phyloP scores from a whole-genome alignment of 2,888 invertebrate species.

The Tenthredo livida region DNA sequence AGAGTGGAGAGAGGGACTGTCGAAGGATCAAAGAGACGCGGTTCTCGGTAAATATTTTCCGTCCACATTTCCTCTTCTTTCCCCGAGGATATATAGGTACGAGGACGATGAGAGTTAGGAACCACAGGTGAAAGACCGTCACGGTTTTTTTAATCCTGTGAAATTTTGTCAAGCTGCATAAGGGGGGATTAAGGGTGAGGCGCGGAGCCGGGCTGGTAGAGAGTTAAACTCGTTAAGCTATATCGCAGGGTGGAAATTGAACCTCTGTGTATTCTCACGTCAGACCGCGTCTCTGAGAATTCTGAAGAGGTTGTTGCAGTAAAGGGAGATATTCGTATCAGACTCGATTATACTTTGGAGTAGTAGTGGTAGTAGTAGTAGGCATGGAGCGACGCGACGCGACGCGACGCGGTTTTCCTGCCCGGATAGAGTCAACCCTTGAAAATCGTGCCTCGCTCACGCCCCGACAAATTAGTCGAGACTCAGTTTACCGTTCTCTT shows the following conservation, averaged over 20 bases:
- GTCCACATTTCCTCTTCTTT: conserved; percentile 3
- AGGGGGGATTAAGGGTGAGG: conserved; percentile 24
- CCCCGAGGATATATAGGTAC: background rate
- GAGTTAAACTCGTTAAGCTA: conserved; percentile 46
- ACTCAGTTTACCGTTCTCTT: conserved; percentile 1
- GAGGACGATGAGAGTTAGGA: background rate
- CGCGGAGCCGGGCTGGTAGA: background rate
- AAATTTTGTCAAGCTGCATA: background rate
- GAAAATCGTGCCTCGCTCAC: conserved; percentile 54
- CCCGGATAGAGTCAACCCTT: background rate
- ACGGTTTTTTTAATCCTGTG: background rate
- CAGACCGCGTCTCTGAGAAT: background rate
- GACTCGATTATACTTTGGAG: conserved; percentile 35
- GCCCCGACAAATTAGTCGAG: background rate
- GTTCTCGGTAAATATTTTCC: background rate
- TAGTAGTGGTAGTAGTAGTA: background rate
- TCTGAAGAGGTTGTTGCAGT: background rate
- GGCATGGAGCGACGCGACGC: background rate
- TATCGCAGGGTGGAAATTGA: conserved; percentile 25
- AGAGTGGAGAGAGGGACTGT: background rate
- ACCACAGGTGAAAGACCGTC: background rate
- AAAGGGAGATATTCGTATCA: background rate
- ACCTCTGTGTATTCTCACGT: conserved; percentile 3
- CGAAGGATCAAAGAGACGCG: background rate
- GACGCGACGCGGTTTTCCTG: background rate